Base-by-base conservation (phyloP, 1,140 invertebrate species). In the Geopemphigus sp. region DNA sequence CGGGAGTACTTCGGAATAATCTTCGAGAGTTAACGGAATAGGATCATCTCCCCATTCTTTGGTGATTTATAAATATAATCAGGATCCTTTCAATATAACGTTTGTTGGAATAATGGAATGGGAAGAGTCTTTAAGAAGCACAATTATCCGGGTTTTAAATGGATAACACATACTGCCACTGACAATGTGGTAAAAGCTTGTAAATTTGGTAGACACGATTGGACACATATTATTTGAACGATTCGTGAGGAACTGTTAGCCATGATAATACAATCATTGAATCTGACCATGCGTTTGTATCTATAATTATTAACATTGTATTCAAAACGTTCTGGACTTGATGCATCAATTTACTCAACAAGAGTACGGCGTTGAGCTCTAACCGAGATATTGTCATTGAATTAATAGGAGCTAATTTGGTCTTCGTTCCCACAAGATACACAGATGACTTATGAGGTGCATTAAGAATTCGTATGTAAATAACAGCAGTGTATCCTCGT, bases 101-200 rank as follows among this genome's bases (percentile, higher is more conserved):
- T 4, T 5, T 14, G 26, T 5, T 5, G 17, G 1, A 26, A 12
- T 5, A 61, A 3, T 32, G 5, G 0, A 29, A 63, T 1, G 59
- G 59, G 26, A n/a, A 32, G 1, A 81, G 0, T 26, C 85, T 85
- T 19, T 85, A 61, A 19, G 84, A 83, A 17, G 82, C 70, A 2
- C 82, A 80, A 82, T 86, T 85, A 10, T 84, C 85, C 6, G 85
- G 85, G 74, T 86, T 86, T 26, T 82, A 47, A n/a, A 80, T 26
- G 5, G 76, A 80, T n/a, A 56, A 63, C 0, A 84, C 80, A 80
- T 84, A 81, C 17, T 57, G 32, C 84, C 83, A 85, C 14, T 82
- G 47, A 10, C 59, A 45, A 1, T 56, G 45, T 15, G 74, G 59
- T 15, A 81, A 64, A 11, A 72, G 12, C 1, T 81, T 82, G 59